These are phyloP conservation scores for Channa maculata DNA, from an alignment of 2,113 vertebrate genomes.

Conservation along the genomic window DNA sequence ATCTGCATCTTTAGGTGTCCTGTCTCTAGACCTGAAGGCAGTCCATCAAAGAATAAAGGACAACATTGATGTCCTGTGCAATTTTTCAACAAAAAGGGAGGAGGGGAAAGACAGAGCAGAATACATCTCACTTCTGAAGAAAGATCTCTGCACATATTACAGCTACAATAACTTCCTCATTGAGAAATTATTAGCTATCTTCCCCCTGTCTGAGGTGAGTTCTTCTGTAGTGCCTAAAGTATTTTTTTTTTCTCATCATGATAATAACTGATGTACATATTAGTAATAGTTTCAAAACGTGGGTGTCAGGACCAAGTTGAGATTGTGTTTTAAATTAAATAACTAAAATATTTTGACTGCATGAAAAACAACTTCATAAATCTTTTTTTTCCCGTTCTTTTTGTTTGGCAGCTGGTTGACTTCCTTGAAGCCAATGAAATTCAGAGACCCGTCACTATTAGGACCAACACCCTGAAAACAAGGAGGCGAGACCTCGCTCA, in stretches of 20 bases:
- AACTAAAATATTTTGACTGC: not conserved
- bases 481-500: constrained; percentile 95
- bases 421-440: constrained; percentile 97
- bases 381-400: not conserved
- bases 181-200: constrained; percentile 90
- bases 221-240: not conserved
- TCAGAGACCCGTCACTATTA: constrained; percentile 92
- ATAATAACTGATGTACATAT: not conserved
- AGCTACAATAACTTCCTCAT: constrained; percentile 94
- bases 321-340: not conserved
- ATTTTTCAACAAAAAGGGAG: constrained; percentile 89
- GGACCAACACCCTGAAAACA: constrained; percentile 96
- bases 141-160: constrained; percentile 93
- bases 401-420: constrained; percentile 87
- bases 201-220: constrained; percentile 91
- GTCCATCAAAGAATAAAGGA: constrained; percentile 95
- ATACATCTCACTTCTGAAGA: constrained; percentile 87
- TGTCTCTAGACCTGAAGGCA: constrained; percentile 87
- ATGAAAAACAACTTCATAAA: not conserved
- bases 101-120: constrained; percentile 88
- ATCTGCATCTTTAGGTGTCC: constrained; percentile 71
- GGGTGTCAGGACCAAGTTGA: not conserved
- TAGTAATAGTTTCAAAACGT: not conserved
- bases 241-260: not conserved
- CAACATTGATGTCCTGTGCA: constrained; percentile 91